Conservation (phyloP, 92 coral and sea anemone genomes). For the Micromussa lordhowensis region DNA sequence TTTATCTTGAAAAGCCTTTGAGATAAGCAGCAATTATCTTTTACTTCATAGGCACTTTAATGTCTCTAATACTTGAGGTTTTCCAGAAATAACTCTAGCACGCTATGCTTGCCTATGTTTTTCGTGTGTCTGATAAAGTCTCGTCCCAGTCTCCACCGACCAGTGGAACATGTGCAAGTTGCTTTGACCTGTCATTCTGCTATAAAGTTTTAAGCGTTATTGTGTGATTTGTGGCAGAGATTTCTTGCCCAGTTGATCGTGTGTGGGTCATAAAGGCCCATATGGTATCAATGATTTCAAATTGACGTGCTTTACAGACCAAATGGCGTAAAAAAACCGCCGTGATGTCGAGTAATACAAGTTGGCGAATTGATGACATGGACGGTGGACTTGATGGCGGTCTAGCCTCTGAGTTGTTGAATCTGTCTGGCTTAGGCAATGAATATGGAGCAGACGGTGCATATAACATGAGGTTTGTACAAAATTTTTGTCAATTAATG, state of each 20-base stretch:
- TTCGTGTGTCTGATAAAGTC: neutral
- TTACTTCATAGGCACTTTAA: too few species aligned
- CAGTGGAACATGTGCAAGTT: slow-evolving; percentile 21
- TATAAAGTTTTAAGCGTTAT: neutral
- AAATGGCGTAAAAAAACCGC: slow-evolving; percentile 8
- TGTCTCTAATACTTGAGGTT: neutral
- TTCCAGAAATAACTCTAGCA: neutral
- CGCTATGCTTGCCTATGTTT: slow-evolving; percentile 3
- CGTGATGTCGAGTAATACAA: slow-evolving; percentile 73
- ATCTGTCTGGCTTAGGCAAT: slow-evolving; percentile 95
- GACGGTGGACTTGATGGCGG: slow-evolving; percentile 77
- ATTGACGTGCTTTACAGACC: slow-evolving; percentile 8
- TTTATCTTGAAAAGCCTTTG: too few species aligned
- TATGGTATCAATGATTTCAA: neutral
- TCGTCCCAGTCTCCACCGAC: slow-evolving; percentile 25
- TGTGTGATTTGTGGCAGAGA: neutral
- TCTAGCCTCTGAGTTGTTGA: slow-evolving; percentile 87
- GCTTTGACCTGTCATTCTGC: slow-evolving; percentile 32
- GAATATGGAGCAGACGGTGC: slow-evolving; percentile 86
- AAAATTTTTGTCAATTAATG: neutral
- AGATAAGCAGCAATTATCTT: too few species aligned
- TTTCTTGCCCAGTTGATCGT: neutral
- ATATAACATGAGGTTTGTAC: slow-evolving; percentile 88
- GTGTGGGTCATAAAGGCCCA: neutral
- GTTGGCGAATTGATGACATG: slow-evolving; percentile 92